phyloP scores from a whole-genome alignment of 2,797 vertebrate genomes.

The Chiroxiphia lanceolata region DNA sequence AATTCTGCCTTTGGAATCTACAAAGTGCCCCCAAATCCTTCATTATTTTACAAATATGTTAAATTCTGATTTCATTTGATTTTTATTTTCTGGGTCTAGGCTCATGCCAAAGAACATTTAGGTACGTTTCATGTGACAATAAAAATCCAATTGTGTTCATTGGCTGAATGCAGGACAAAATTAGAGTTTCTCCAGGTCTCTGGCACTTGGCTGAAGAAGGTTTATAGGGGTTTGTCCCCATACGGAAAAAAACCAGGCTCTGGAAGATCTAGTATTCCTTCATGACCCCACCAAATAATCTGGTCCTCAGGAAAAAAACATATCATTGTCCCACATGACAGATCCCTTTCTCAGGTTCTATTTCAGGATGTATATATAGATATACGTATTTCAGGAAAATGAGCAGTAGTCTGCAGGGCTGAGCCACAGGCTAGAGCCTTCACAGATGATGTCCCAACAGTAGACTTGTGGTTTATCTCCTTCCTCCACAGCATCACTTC shows the following conservation, averaged over 20 bases:
- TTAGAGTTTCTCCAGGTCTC: background rate
- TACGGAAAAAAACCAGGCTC: background rate
- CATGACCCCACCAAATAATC: background rate
- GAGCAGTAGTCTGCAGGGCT: background rate
- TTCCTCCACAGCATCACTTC: background rate
- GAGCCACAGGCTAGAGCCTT: background rate
- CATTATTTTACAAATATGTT: background rate
- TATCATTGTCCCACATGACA: background rate
- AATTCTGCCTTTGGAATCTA: background rate
- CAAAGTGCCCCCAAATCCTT: background rate
- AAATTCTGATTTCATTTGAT: background rate
- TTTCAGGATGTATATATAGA: background rate
- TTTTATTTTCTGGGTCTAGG: background rate
- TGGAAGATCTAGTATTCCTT: background rate
- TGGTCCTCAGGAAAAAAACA: background rate
- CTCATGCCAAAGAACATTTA: background rate
- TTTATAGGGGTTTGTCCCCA: rapidly evolving
- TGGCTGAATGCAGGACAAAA: background rate
- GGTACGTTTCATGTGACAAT: background rate
- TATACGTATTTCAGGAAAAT: background rate
- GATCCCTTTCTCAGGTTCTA: background rate
- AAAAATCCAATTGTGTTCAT: background rate
- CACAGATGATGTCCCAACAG: too few relatives aligned
- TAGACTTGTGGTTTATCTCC: background rate
- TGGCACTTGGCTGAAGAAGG: background rate